A percentile compares a stretch with the other conserved stretches of the same genome.
Conservation (phyloP, 2,797 vertebrate genomes). For the Gymnothorax reevesii region DNA sequence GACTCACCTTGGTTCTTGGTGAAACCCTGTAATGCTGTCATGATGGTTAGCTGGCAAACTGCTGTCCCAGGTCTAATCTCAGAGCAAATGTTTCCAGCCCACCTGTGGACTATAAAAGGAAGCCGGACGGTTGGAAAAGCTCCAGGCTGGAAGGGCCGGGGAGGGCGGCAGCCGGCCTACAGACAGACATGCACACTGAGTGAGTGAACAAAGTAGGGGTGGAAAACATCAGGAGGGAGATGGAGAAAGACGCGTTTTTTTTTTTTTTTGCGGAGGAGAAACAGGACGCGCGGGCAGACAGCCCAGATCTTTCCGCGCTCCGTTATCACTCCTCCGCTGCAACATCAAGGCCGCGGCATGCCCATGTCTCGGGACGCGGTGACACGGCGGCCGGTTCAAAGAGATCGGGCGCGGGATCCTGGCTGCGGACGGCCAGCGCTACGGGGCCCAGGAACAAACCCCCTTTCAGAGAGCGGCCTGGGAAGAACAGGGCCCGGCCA, state of each 20-base stretch:
- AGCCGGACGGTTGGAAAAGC: not conserved
- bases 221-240: not conserved
- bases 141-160: not conserved
- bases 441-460: constrained; percentile 56
- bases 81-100: not conserved
- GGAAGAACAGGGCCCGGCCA: constrained; percentile 49
- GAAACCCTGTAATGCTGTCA: not conserved
- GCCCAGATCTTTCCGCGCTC: constrained; percentile 61
- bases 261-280: not conserved
- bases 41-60: not conserved
- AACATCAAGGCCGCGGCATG: constrained; percentile 62
- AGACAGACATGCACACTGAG: not conserved
- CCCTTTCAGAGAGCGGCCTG: constrained; percentile 59
- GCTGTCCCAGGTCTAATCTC: not conserved
- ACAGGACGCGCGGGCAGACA: not conserved
- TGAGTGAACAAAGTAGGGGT: not conserved
- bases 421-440: constrained; percentile 35
- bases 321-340: constrained; percentile 62
- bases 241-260: constrained; percentile 25
- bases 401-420: constrained; percentile 64
- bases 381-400: constrained; percentile 69
- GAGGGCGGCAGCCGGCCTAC: not conserved
- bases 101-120: not conserved
- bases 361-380: constrained; percentile 56
- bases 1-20: not conserved